phyloP scores from a whole-genome alignment of 35 echinoderm and acorn worm species.

The Lytechinus variegatus region DNA sequence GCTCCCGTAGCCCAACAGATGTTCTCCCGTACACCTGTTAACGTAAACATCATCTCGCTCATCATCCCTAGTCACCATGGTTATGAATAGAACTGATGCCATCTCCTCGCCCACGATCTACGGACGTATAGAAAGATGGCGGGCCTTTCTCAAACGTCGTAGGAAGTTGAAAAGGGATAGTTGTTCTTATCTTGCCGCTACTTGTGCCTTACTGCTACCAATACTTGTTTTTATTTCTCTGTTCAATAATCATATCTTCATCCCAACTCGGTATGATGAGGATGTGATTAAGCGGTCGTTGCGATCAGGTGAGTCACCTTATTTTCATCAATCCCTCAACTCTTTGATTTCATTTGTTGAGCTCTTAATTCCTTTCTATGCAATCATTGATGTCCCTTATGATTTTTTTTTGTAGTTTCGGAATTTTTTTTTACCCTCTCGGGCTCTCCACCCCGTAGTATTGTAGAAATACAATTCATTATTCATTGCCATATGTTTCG shows the following conservation, averaged over 20 bases:
- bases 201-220: not conserved
- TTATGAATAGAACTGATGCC: constrained; percentile 1
- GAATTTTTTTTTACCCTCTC: too few species aligned
- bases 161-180: not conserved
- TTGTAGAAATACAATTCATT: too few species aligned
- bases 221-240: not conserved
- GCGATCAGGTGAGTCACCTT: not conserved
- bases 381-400: too few species aligned
- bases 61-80: not conserved
- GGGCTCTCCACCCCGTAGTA: too few species aligned
- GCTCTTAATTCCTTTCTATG: too few species aligned
- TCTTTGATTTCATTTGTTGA: not conserved
- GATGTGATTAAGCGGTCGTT: not conserved
- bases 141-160: not conserved
- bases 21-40: not conserved
- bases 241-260: not conserved
- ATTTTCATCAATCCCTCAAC: not conserved
- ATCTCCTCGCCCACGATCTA: not conserved
- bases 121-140: not conserved
- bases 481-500: too few species aligned
- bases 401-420: too few species aligned
- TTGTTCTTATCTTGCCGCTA: not conserved
- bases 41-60: not conserved
- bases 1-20: not conserved
- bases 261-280: not conserved